Evolutionary conservation across 2,113 vertebrate species (phyloP).

Genomic region (Carettochelys insculpta): DNA sequence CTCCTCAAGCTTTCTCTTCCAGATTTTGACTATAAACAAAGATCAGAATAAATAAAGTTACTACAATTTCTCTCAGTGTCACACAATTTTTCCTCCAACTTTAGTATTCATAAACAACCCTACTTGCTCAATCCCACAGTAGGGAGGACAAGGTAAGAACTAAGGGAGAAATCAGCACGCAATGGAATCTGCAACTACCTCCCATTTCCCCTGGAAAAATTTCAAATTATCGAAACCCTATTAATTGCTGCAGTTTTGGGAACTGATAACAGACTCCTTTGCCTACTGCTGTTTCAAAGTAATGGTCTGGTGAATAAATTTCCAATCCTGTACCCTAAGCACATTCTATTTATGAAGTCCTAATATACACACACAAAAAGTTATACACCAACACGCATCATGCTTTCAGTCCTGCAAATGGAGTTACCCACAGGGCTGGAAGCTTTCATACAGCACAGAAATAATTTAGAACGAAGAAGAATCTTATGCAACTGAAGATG

Average conservation of each 20-base stretch:
- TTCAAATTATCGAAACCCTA: neutral
- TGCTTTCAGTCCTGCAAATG: neutral
- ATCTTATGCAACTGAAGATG: neutral
- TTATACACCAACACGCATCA: neutral
- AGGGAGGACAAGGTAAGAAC: neutral
- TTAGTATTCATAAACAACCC: neutral
- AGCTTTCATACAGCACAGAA: neutral
- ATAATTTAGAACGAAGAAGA: neutral
- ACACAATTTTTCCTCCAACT: neutral
- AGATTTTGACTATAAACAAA: conserved; percentile 75
- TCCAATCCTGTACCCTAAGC: neutral
- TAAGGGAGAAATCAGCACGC: neutral
- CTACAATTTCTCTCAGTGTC: neutral
- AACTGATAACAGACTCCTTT: neutral
- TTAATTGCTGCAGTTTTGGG: fast-evolving
- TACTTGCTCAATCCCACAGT: neutral
- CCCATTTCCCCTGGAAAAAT: neutral
- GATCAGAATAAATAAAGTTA: neutral
- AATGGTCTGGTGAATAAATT: neutral
- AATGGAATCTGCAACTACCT: neutral
- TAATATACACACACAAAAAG: neutral
- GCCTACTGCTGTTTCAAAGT: neutral
- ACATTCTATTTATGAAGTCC: neutral
- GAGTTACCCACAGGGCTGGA: neutral
- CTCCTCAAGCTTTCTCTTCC: conserved; percentile 78